phyloP scores from a whole-genome alignment of 2,888 invertebrate genomes.

The Glaucopsyche alexis region DNA sequence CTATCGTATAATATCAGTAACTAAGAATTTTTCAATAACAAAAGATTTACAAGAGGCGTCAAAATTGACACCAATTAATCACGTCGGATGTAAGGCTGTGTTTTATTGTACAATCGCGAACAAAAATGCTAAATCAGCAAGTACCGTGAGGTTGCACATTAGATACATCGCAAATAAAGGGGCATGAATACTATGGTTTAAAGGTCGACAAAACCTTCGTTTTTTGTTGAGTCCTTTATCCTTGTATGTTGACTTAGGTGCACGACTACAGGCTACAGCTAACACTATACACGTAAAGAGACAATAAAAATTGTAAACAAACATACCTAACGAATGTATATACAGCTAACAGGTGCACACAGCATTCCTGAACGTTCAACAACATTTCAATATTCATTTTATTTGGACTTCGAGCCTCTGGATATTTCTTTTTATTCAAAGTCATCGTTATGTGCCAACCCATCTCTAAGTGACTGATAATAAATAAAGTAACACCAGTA shows the following conservation, averaged over 20 bases:
- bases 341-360: conserved; percentile 10
- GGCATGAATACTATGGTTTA: background rate
- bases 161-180: background rate
- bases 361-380: conserved; percentile 16
- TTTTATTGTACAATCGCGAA: conserved; percentile 31
- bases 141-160: background rate
- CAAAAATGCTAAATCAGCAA: conserved; percentile 12
- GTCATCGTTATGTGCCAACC: background rate
- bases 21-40: background rate
- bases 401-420: conserved; percentile 4
- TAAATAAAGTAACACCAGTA: background rate
- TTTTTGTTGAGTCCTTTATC: background rate
- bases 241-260: conserved; percentile 1
- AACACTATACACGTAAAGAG: background rate
- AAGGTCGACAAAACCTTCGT: background rate
- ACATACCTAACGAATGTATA: background rate
- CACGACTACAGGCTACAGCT: background rate
- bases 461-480: background rate
- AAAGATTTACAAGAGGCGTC: conserved; percentile 34
- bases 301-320: conserved; percentile 14
- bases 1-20: too few relatives aligned
- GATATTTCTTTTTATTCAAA: background rate
- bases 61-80: conserved; percentile 38
- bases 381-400: conserved; percentile 18
- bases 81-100: conserved; percentile 31